phyloP scores from a whole-genome alignment of 2,888 invertebrate species.

The Acheta domesticus region DNA sequence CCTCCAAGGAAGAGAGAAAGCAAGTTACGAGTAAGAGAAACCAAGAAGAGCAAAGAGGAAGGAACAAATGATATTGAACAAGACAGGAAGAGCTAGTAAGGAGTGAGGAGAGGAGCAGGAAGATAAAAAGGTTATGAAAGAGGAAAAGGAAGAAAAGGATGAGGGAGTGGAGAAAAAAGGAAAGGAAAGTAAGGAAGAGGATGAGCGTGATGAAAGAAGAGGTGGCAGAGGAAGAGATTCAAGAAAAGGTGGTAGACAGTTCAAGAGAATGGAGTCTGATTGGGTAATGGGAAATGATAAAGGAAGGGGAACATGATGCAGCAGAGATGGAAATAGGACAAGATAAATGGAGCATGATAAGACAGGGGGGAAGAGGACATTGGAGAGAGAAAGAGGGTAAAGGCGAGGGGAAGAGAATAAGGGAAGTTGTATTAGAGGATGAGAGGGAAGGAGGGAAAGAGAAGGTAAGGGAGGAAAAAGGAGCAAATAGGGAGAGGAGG shows the following conservation, averaged over 20 bases:
- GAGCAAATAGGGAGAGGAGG: too few relatives aligned
- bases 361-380: too few relatives aligned
- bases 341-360: too few relatives aligned
- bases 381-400: too few relatives aligned
- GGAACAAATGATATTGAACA: too few relatives aligned
- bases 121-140: neutral
- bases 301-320: neutral
- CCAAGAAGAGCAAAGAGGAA: too few relatives aligned
- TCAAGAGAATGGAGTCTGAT: too few relatives aligned
- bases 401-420: neutral
- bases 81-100: neutral
- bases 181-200: neutral
- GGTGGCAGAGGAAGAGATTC: neutral
- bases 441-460: neutral
- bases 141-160: neutral
- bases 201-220: neutral
- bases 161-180: neutral
- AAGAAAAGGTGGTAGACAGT: neutral
- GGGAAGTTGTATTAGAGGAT: neutral
- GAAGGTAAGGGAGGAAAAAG: neutral
- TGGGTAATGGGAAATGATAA: neutral
- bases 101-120: neutral
- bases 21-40: too few relatives aligned
- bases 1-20: too few relatives aligned
- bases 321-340: neutral